phyloP scores from a whole-genome alignment of 2,797 vertebrate genomes.

The Betta splendens region DNA sequence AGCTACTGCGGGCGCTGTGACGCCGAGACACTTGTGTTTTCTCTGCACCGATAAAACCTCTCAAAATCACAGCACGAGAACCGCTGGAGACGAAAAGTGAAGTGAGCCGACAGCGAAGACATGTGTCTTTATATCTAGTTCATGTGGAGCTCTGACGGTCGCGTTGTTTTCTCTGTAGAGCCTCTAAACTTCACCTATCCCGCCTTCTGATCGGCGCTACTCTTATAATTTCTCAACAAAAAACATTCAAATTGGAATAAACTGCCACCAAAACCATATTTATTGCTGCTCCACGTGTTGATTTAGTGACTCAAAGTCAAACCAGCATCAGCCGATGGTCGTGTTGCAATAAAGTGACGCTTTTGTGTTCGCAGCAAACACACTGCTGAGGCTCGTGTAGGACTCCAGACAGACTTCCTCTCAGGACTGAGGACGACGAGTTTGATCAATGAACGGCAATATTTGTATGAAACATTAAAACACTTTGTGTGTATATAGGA shows the following conservation, averaged over 20 bases:
- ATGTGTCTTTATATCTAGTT: conserved; percentile 2
- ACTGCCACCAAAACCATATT: not conserved
- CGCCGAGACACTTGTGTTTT: conserved; percentile 52
- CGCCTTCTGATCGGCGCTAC: not conserved
- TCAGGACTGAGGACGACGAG: not conserved
- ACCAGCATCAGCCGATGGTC: fast-evolving
- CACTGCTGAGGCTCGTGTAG: conserved; percentile 13
- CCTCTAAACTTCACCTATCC: conserved; percentile 22
- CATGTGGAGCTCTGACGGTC: not conserved
- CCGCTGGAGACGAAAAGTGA: not conserved
- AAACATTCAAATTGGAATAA: not conserved
- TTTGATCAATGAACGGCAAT: not conserved
- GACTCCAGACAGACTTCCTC: not conserved
- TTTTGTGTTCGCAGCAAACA: conserved; percentile 42
- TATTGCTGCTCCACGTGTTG: not conserved
- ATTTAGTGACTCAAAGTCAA: not conserved
- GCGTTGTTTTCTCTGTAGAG: not conserved
- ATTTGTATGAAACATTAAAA: not conserved
- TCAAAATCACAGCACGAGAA: not conserved
- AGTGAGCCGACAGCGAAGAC: not conserved
- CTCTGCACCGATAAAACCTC: conserved; percentile 21
- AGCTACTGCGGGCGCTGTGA: not conserved
- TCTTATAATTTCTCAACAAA: not conserved
- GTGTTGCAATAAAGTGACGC: not conserved
- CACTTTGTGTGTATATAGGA: no score